Base-by-base conservation (phyloP, 64 coral and sea anemone species). In the Montipora sp. region DNA sequence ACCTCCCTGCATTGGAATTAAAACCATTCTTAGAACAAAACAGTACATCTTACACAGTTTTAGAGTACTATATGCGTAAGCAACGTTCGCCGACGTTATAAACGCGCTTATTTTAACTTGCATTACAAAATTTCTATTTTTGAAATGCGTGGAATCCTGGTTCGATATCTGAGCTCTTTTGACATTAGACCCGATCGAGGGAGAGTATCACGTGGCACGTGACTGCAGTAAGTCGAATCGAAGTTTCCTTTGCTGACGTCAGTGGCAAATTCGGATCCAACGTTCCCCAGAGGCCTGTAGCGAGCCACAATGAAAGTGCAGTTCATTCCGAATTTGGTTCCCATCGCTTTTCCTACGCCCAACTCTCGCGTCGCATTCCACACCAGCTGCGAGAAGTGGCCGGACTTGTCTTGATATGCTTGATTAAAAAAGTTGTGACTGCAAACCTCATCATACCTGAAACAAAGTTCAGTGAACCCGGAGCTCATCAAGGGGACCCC, bases 291-390 rank as follows among this genome's bases (percentile, higher is more conserved):
- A 3, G 48, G 89, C 75, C 77, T 51, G 74, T 97, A 97, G 50
- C 95, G 75, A 58, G 95, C 95, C n/a, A 97, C 95, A n/a, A 97
- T 94, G 21, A 94, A 97, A 4, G 95, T 94, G 21, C 95, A 97
- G 13, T 92, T 98, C 92, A 98, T 94, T 7, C 95, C 95, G 79
- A 89, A 98, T 76, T 98, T 98, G 2, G 55, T 83, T 4, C 95
- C 95, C 5, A 83, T 87, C 1, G 92, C 95, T 72, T 85, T 90
- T 0, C 95, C 95, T 3, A 98, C 68, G 3, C 95, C 95, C 2
- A 98, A 51, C 11, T 92, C 88, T 2, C 81, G 27, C 3, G 95
- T 88, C 2, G 95, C 78, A 73, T 98, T 98, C 95, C 95, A 98
- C 1, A 98, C 92, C 7, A 98, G 58, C 77, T 98, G 95, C 0